Base-by-base conservation (phyloP, 2,888 invertebrate genomes). In the Panopea generosa region DNA sequence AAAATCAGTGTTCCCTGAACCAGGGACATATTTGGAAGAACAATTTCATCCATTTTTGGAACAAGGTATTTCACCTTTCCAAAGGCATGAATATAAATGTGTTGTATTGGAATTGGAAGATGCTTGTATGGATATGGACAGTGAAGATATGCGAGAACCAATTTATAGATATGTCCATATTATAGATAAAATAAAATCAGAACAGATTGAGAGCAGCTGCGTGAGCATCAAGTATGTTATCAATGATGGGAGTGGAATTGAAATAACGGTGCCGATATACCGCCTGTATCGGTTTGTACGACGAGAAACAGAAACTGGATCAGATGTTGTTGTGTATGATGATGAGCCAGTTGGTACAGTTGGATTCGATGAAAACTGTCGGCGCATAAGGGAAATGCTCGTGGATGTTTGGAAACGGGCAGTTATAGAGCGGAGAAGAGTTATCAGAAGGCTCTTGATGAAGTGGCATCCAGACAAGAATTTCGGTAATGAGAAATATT, bases 391-490 rank as follows among this genome's bases (percentile, higher is more conserved):
- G 66, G 16, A 59, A 11, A 38, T 29, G 7, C 56, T 82, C 2
- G 53, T 22, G 7, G 72, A 76, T 29, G 70, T 77, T 6, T 83
- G 80, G 78, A 56, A 55, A 45, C 26, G 68, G 16, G 24, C 57
- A 4, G 71, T 73, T 27, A 40, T 24, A 24, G 76, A 82, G 22
- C 62, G 77, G 56, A 72, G 50, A 38, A 61, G 52, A 27, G 45
- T 85, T 4, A 68, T 80, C 1, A 69, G 68, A 43, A 38, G 84
- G 9, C 22, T 83, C 1, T 27, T 75, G 11, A 59, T 76, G 20
- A 67, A 72, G 18, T 85, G 84, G 84, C 83, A 83, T 71, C 82
- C 83, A 38, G 84, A 83, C 33, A 83, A 75, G 62, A 85, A 85
- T 29, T 29, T 20, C 20, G 78, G 70, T n/a, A 75, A 78, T 29